phyloP scores from a whole-genome alignment of 2,113 vertebrate species.

The Monarcha castaneiventris region DNA sequence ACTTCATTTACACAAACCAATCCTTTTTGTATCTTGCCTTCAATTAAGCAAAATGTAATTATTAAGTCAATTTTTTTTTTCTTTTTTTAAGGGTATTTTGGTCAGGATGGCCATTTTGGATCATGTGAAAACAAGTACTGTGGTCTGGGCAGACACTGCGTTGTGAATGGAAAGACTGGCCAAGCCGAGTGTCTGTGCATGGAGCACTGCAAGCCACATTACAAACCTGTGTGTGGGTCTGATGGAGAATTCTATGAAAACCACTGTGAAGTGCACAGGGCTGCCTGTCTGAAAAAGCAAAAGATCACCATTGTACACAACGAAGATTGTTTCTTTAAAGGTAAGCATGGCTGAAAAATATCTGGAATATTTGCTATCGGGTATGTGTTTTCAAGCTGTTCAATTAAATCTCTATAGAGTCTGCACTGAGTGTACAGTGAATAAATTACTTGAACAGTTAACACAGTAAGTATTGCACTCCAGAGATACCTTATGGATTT shows the following conservation, averaged over 20 bases:
- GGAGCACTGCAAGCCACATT: constrained; percentile 87
- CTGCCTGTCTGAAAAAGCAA: constrained; percentile 85
- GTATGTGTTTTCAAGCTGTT: not conserved
- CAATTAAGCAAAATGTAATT: not conserved
- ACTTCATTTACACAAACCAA: not conserved
- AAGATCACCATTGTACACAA: constrained; percentile 91
- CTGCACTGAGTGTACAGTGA: not conserved
- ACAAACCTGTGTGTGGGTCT: constrained; percentile 93
- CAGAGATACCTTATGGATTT: not conserved
- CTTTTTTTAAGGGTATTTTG: constrained; percentile 69
- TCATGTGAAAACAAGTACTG: constrained; percentile 94
- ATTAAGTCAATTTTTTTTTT: not conserved
- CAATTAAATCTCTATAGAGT: not conserved
- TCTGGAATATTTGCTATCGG: not conserved
- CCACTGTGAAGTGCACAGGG: constrained; percentile 92
- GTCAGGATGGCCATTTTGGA: constrained; percentile 62
- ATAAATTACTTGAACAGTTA: not conserved
- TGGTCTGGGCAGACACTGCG: constrained; percentile 89
- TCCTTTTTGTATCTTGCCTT: not conserved
- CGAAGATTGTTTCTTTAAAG: constrained; percentile 95
- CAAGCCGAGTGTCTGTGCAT: constrained; percentile 87
- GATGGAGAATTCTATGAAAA: constrained; percentile 93
- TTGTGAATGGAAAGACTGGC: constrained; percentile 75
- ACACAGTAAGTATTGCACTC: not conserved
- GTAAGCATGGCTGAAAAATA: constrained; percentile 64